A percentile compares a stretch with the other conserved stretches of the same genome.
Conservation (phyloP, 2,797 vertebrate genomes). For the Gymnodraco acuticeps region DNA sequence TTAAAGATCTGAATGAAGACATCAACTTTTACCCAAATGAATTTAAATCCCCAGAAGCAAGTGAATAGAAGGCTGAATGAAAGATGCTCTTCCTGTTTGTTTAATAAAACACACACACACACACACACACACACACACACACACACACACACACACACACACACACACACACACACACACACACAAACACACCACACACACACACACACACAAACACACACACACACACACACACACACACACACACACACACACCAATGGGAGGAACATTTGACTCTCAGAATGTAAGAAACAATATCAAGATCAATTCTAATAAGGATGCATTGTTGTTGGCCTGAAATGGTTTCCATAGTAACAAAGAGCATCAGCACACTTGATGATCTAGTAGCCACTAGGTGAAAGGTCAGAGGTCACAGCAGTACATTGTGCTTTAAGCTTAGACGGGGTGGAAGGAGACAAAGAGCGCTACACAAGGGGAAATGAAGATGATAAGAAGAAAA, state of each 20-base stretch:
- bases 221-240: too few species aligned
- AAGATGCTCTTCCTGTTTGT: too few species aligned
- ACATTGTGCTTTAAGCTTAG: not conserved
- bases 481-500: not conserved
- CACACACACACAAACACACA: too few species aligned
- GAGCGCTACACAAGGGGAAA: too few species aligned
- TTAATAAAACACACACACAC: not conserved
- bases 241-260: not conserved
- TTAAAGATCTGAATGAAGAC: constrained; percentile 33
- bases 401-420: constrained; percentile 24
- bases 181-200: too few species aligned
- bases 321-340: not conserved
- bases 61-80: not conserved
- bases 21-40: not conserved
- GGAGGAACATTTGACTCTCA: not conserved
- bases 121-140: too few species aligned
- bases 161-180: too few species aligned
- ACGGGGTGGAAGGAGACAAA: not conserved
- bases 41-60: not conserved
- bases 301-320: not conserved
- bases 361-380: not conserved
- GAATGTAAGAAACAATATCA: too few species aligned
- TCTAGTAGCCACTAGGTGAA: not conserved
- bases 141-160: too few species aligned
- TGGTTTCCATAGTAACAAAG: constrained; percentile 32